phyloP scores from a whole-genome alignment of 2,113 vertebrate genomes.

The Crotalus horridus region DNA sequence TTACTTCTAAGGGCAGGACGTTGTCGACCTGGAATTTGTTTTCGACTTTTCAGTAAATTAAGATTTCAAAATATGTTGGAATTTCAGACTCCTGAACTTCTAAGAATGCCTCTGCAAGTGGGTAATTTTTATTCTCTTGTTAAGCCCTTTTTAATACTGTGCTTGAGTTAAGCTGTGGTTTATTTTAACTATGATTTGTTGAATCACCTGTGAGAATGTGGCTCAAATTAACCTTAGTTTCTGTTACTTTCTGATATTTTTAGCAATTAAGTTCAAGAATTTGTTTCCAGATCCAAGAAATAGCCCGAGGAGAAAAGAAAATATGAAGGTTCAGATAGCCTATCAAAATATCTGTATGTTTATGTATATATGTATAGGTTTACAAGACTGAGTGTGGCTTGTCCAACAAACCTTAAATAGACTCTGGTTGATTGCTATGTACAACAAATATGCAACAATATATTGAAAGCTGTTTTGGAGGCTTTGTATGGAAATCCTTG shows the following conservation, averaged over 20 bases:
- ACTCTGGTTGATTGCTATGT: background rate
- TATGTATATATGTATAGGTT: background rate
- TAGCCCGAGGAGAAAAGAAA: background rate
- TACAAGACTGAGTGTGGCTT: background rate
- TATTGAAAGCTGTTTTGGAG: background rate
- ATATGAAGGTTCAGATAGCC: background rate
- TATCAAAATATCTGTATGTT: background rate
- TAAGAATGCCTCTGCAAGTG: slow-evolving; percentile 94
- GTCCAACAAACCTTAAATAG: background rate
- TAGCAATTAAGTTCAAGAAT: background rate
- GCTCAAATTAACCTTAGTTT: background rate
- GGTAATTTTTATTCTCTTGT: background rate
- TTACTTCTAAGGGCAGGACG: slow-evolving; percentile 86
- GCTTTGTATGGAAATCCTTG: background rate
- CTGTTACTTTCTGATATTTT: background rate
- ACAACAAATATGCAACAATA: background rate
- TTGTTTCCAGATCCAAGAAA: background rate
- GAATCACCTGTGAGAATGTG: background rate
- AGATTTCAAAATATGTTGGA: slow-evolving; percentile 90
- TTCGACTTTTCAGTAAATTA: slow-evolving; percentile 87
- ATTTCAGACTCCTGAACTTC: slow-evolving; percentile 90
- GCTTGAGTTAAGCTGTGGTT: background rate
- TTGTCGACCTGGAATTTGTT: slow-evolving; percentile 89
- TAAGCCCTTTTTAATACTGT: background rate
- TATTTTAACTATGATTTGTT: background rate